Percentiles rank a stretch among this genome's conserved stretches.
Conservation (phyloP, 2,113 vertebrate genomes). For the Climacteris rufus region DNA sequence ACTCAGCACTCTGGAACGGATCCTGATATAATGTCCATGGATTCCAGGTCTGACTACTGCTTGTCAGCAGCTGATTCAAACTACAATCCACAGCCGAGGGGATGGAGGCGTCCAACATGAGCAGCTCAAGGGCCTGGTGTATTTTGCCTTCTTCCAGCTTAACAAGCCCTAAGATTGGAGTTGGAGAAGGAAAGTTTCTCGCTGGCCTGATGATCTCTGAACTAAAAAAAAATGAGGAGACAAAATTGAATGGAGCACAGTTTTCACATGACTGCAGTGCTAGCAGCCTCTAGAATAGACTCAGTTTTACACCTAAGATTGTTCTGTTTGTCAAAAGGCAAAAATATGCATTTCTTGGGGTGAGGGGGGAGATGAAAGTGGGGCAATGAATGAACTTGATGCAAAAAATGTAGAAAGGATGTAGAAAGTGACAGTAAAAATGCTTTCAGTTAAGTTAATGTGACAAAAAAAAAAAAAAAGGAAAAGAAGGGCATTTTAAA, state of each 20-base stretch:
- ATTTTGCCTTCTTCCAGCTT: neutral
- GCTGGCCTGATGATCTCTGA: neutral
- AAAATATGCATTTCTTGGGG: neutral
- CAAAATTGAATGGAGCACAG: neutral
- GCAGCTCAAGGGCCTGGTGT: neutral
- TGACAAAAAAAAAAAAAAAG: neutral
- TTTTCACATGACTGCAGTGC: neutral
- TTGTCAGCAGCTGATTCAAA: conserved; percentile 61
- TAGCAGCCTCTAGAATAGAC: conserved; percentile 9
- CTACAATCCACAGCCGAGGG: conserved; percentile 78
- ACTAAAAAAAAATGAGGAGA: conserved; percentile 18
- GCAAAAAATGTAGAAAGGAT: neutral
- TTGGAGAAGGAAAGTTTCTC: conserved; percentile 9
- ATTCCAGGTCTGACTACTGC: conserved; percentile 73
- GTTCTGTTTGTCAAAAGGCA: neutral
- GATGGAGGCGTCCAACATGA: conserved; percentile 79
- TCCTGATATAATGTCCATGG: conserved; percentile 57
- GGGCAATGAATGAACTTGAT: neutral
- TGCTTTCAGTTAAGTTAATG: neutral
- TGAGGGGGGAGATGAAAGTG: neutral
- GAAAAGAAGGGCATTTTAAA: conserved; percentile 2
- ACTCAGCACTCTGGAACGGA: conserved; percentile 75
- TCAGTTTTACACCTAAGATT: conserved; percentile 10
- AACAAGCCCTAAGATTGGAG: neutral
- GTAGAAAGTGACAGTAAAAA: neutral